These are phyloP conservation scores for Orius laevigatus DNA, from an alignment of 1,140 invertebrate genomes.

Conservation along the genomic window DNA sequence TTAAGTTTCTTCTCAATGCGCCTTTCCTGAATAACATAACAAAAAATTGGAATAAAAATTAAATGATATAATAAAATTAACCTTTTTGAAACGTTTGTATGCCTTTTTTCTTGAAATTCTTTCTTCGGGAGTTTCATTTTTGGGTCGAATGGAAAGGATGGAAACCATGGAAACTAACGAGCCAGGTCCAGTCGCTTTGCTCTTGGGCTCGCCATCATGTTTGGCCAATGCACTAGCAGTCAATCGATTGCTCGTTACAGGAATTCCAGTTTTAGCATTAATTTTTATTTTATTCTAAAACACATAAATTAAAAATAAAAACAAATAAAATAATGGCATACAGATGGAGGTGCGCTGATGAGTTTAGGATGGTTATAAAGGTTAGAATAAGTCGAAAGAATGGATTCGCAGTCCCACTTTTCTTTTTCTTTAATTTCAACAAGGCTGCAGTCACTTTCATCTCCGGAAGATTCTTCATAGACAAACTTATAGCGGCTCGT, in stretches of 20 bases:
- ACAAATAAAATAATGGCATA: constrained; percentile 23
- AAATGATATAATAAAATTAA: constrained; percentile 22
- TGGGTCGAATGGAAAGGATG: constrained; percentile 52
- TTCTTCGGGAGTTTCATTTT: constrained; percentile 70
- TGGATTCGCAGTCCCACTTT: constrained; percentile 88
- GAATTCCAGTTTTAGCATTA: constrained; percentile 52
- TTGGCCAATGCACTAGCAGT: constrained; percentile 50
- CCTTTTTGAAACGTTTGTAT: constrained; percentile 64
- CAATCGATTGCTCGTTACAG: constrained; percentile 39
- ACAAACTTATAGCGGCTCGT: background rate
- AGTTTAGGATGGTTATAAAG: constrained; percentile 81
- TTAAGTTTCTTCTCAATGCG: constrained; percentile 77
- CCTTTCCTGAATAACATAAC: constrained; percentile 49
- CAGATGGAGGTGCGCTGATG: constrained; percentile 59
- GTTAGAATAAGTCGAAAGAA: constrained; percentile 77
- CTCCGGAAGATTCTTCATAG: background rate
- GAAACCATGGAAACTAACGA: constrained; percentile 52
- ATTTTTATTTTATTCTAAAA: constrained; percentile 40
- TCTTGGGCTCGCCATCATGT: constrained; percentile 37
- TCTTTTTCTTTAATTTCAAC: constrained; percentile 44
- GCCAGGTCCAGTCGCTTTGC: constrained; percentile 39
- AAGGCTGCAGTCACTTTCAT: constrained; percentile 28
- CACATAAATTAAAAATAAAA: constrained; percentile 1
- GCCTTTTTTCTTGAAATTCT: constrained; percentile 61
- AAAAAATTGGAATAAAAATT: constrained; percentile 7